phyloP scores from a whole-genome alignment of 1,140 invertebrate genomes.

The Sinella curviseta region DNA sequence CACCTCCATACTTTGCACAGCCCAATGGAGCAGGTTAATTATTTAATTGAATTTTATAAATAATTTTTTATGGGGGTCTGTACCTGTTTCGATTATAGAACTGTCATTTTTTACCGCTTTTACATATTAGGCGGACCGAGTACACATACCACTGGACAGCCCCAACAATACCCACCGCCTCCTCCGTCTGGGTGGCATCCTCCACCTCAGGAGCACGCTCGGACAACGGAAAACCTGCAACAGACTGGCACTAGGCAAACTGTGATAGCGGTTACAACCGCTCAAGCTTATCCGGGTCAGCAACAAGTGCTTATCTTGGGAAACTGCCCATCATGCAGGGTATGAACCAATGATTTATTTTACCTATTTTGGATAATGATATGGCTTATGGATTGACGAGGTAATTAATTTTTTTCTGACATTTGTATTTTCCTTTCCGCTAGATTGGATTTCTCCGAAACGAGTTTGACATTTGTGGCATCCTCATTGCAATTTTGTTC shows the following conservation, averaged over 20 bases:
- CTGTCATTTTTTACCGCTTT: no score
- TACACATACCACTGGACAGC: no score
- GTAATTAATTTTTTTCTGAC: no score
- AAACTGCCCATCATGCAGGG: constrained; percentile 17
- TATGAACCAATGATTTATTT: no score
- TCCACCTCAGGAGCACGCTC: not conserved
- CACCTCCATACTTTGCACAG: not conserved
- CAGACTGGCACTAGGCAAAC: not conserved
- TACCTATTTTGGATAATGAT: no score
- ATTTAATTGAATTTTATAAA: no score
- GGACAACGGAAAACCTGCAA: not conserved
- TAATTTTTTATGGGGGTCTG: no score
- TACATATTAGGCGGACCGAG: no score
- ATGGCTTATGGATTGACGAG: not conserved
- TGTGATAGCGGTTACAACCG: not conserved
- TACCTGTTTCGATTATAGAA: no score
- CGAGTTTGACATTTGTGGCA: constrained; percentile 9
- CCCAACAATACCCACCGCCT: no score
- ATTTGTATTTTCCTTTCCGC: no score
- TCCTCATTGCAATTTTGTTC: not conserved
- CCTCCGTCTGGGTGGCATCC: not conserved
- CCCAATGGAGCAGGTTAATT: not conserved
- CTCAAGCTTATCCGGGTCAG: not conserved
- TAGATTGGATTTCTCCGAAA: not conserved
- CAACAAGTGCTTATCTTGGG: not conserved